phyloP scores from a whole-genome alignment of 1,140 invertebrate genomes.

The Gryllus bimaculatus region DNA sequence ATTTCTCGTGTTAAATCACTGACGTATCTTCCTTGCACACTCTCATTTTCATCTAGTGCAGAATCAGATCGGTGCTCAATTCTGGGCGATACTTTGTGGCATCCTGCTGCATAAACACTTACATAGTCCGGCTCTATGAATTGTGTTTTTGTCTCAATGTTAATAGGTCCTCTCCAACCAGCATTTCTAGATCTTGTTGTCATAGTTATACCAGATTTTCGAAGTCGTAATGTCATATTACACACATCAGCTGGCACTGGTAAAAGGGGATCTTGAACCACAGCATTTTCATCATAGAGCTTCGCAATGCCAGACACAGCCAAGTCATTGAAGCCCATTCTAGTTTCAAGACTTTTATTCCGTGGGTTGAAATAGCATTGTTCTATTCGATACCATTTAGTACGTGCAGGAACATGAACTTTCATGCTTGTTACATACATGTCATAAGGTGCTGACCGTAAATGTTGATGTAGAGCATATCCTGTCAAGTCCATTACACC shows the following conservation, averaged over 20 bases:
- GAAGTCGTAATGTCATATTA: constrained; percentile 65
- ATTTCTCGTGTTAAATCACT: constrained; percentile 44
- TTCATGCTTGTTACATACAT: constrained; percentile 56
- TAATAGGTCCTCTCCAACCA: constrained; percentile 26
- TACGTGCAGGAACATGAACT: constrained; percentile 42
- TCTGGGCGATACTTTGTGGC: constrained; percentile 37
- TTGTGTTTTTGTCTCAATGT: constrained; percentile 64
- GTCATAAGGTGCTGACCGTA: constrained; percentile 47
- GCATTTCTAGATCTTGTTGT: constrained; percentile 43
- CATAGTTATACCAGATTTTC: constrained; percentile 66
- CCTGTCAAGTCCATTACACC: constrained; percentile 44
- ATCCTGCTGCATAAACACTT: constrained; percentile 73
- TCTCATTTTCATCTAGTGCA: constrained; percentile 14
- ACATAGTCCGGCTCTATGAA: constrained; percentile 73
- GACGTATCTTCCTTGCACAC: constrained; percentile 26
- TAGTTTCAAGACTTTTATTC: constrained; percentile 61
- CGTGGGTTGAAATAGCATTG: constrained; percentile 38
- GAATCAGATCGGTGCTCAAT: constrained; percentile 31
- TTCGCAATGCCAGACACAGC: constrained; percentile 54
- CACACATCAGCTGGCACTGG: constrained; percentile 45
- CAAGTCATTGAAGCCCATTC: constrained; percentile 64
- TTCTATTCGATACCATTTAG: constrained; percentile 48
- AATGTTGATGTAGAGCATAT: constrained; percentile 49
- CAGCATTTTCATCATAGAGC: constrained; percentile 34
- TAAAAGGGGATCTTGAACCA: constrained; percentile 26